Evolutionary conservation across 2,888 invertebrate species (phyloP).

Genomic region (Sabellastarte sp.): DNA sequence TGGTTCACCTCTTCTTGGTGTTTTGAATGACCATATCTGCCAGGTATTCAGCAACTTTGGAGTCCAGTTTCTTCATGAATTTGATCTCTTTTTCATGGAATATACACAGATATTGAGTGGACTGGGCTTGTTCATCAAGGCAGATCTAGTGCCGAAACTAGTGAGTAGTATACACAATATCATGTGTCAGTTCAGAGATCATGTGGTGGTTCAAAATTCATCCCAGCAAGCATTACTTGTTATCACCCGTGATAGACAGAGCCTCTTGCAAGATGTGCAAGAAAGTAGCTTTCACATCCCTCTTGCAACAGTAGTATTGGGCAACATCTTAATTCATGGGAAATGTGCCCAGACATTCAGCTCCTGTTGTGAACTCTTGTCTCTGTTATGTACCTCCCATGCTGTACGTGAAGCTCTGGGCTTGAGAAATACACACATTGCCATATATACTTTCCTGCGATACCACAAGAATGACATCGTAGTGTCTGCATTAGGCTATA

Average conservation of each 20-base stretch:
- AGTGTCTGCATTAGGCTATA: not conserved
- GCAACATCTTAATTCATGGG: not conserved
- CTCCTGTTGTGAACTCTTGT: not conserved
- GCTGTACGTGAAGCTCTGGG: not conserved
- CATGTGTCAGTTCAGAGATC: not conserved
- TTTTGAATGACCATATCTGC: too few species aligned
- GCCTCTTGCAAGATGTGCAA: not conserved
- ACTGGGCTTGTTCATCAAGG: too few species aligned
- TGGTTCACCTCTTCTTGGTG: too few species aligned
- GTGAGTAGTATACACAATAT: too few species aligned
- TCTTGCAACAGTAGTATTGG: not conserved
- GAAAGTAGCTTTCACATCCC: not conserved
- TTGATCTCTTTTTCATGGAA: too few species aligned
- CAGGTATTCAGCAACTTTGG: too few species aligned
- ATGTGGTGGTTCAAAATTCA: not conserved
- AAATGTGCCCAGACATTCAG: not conserved
- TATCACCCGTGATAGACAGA: not conserved
- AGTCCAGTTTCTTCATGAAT: too few species aligned
- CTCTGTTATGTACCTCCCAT: not conserved
- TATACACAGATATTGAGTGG: too few species aligned
- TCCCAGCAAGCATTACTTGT: not conserved
- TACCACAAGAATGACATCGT: not conserved
- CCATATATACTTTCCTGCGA: not conserved
- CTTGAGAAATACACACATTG: not conserved
- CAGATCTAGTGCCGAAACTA: too few species aligned